phyloP scores from a whole-genome alignment of 2,113 vertebrate species.

The Fukomys damarensis region DNA sequence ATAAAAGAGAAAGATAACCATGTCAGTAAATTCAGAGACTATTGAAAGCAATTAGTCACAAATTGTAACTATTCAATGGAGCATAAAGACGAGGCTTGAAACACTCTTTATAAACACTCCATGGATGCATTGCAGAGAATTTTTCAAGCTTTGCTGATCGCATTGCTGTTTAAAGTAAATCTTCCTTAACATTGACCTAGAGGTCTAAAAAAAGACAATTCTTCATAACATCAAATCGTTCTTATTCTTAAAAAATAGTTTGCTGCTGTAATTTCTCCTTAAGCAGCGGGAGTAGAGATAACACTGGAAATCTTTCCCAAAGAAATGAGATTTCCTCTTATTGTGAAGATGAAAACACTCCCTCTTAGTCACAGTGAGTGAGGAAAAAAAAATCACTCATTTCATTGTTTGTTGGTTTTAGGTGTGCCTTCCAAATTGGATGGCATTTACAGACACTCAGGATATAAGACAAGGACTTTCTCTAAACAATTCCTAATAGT shows the following conservation, averaged over 20 bases:
- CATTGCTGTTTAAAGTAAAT: slow-evolving; percentile 51
- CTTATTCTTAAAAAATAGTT: slow-evolving; percentile 78
- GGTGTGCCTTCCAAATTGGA: slow-evolving; percentile 76
- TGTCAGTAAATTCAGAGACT: not conserved
- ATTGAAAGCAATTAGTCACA: slow-evolving; percentile 51
- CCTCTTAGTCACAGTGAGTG: slow-evolving; percentile 82
- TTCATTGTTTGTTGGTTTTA: slow-evolving; percentile 78
- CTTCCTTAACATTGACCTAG: not conserved
- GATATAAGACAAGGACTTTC: slow-evolving; percentile 74
- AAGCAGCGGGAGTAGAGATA: slow-evolving; percentile 81
- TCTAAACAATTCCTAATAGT: slow-evolving; percentile 44
- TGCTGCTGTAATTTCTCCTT: slow-evolving; percentile 83
- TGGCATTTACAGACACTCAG: slow-evolving; percentile 73
- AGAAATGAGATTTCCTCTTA: slow-evolving; percentile 88
- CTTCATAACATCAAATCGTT: slow-evolving; percentile 69
- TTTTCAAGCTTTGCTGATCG: not conserved
- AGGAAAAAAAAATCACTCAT: slow-evolving; percentile 52
- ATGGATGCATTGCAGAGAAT: not conserved
- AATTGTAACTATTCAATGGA: slow-evolving; percentile 16
- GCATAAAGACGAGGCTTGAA: slow-evolving; percentile 24
- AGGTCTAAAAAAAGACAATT: not conserved
- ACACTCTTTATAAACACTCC: slow-evolving; percentile 15
- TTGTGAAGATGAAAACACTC: slow-evolving; percentile 86
- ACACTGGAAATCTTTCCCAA: slow-evolving; percentile 81
- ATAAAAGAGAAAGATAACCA: not conserved